These are phyloP conservation scores for Chrysoperla carnea DNA, from an alignment of 1,140 invertebrate genomes.

Conservation along the genomic window DNA sequence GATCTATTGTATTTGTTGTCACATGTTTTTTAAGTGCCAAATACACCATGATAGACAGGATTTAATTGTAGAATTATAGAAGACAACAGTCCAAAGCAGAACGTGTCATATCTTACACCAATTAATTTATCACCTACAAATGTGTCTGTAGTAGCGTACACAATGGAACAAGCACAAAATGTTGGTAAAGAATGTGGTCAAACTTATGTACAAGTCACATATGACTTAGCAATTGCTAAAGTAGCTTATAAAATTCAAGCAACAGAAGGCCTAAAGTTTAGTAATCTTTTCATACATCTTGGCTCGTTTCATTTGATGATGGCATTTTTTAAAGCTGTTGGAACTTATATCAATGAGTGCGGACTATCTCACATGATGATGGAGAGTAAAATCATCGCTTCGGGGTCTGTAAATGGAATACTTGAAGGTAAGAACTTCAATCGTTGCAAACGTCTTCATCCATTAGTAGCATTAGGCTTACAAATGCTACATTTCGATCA, in stretches of 20 bases:
- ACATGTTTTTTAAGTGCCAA: too few species aligned
- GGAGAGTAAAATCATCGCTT: constrained; percentile 15
- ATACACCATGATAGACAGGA: not conserved
- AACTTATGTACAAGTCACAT: constrained; percentile 15
- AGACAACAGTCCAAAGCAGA: not conserved
- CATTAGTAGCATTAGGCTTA: constrained; percentile 12
- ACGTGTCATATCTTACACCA: constrained; percentile 10
- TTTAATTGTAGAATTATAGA: not conserved
- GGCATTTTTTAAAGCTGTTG: constrained; percentile 20
- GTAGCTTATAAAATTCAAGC: constrained; percentile 14
- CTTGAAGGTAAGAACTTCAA: constrained; percentile 24
- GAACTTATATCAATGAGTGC: constrained; percentile 17
- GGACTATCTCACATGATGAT: constrained; percentile 18
- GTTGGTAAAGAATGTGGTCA: not conserved
- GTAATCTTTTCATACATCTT: constrained; percentile 17
- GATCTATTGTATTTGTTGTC: too few species aligned
- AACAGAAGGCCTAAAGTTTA: constrained; percentile 1
- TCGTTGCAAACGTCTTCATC: constrained; percentile 19
- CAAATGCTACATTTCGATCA: constrained; percentile 10
- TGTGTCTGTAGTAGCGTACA: constrained; percentile 12
- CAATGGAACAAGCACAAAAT: constrained; percentile 7
- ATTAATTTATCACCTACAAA: constrained; percentile 14
- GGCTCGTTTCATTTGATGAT: constrained; percentile 20
- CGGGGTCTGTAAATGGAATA: constrained; percentile 19
- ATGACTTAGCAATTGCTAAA: constrained; percentile 23